Percentiles rank a stretch among this genome's conserved stretches.
phyloP scores from a whole-genome alignment of 1,140 invertebrate species.

The Cherax quadricarinatus region DNA sequence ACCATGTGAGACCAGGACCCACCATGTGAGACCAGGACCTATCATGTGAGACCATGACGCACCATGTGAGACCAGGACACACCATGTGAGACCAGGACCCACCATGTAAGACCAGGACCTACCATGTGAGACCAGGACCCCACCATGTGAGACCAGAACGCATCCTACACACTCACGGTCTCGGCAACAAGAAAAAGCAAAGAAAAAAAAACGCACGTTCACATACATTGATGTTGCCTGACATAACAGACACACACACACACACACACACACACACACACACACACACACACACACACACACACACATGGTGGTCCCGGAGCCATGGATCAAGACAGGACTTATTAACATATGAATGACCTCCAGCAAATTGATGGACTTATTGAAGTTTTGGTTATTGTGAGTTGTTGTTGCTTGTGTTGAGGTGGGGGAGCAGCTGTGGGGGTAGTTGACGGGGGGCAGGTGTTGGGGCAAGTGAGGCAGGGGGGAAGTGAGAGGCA shows the following conservation, averaged over 20 bases:
- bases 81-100: too few species aligned
- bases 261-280: slow-evolving; percentile 18
- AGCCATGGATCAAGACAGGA: neutral
- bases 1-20: too few species aligned
- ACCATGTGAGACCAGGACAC: too few species aligned
- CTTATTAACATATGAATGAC: slow-evolving; percentile 34
- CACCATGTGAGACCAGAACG: too few species aligned
- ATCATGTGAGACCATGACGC: too few species aligned
- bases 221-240: neutral
- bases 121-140: too few species aligned
- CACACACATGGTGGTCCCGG: neutral
- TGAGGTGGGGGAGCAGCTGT: neutral
- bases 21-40: too few species aligned
- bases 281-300: slow-evolving; percentile 6
- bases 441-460: too few species aligned
- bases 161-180: too few species aligned
- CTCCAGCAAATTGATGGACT: neutral
- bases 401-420: neutral
- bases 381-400: neutral
- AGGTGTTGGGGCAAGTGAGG: neutral
- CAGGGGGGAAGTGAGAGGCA: neutral
- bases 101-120: too few species aligned
- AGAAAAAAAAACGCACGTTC: neutral
- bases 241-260: too few species aligned
- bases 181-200: too few species aligned